Base-by-base conservation (phyloP, 2,888 invertebrate genomes). In the Sepiola atlantica region DNA sequence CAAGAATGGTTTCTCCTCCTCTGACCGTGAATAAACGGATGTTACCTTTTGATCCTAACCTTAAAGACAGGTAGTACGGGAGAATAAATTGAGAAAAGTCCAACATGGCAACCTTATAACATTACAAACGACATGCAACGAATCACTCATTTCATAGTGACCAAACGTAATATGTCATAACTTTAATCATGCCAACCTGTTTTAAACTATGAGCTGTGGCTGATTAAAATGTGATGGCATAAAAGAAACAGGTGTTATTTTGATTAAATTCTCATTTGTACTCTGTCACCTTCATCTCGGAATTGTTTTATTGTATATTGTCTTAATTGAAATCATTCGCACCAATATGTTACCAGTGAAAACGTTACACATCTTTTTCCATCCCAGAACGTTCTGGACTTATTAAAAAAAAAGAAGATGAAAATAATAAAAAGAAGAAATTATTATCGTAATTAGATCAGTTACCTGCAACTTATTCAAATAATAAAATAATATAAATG, bases 201-300 rank as follows among this genome's bases (percentile, higher is more conserved):
- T 45, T 77, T 77, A 77, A 77, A 77, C n/a, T 8, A 28, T 28
- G 10, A 77, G 32, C 14, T 77, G 77, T n/a, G 32, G 32, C 16
- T 77, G 77, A 77, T 77, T 77, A 77, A n/a, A 77, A n/a, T 16
- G n/a, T 32, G 12, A n/a, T 12, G n/a, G 1, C 12, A 14, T 16
- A 32, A 32, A 57, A 57, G 0, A 57, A 57, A 57, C 20, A 57
- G n/a, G 32, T 16, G n/a, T 77, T 32, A 14, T 77, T 77, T 18
- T 77, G 77, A 77, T 77, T 77, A 77, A 77, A 77, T 77, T 77
- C n/a, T 32, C n/a, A 77, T n/a, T 77, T 77, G 77, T n/a, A 32
- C 32, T 0, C 77, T n/a, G 77, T 77, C n/a, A 77, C 77, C 77
- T 14, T 77, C 77, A 77, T 77, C 77, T 77, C n/a, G 0, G 14